Base-by-base conservation (phyloP, 2,888 invertebrate species). In the Ptychoptera contaminata region DNA sequence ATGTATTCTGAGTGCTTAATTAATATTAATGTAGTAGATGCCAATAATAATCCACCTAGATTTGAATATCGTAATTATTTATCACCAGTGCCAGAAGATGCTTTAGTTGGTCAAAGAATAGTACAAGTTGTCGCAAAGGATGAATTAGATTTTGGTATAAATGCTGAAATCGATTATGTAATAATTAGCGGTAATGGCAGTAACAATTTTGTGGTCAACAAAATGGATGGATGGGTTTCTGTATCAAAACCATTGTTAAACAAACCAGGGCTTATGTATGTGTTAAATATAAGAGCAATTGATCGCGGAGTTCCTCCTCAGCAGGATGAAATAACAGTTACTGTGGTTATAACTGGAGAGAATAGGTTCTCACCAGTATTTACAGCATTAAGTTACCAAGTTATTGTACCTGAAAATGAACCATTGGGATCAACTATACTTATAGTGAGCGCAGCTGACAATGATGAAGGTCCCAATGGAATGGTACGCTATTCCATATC, bases 251-350 rank as follows among this genome's bases (percentile, higher is more conserved):
- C 66, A 36, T 48, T 63, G 2, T 49, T 50, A 12, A 61, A 61
- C 35, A 66, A 72, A 16, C 63, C 74, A 9, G 79, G 79, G 4
- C 72, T 74, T 15, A 71, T 77, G 9, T 90, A 79, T 53, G 69
- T 71, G 34, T 56, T 92, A 4, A 72, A 71, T 53, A 72, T 90
- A 1, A 74, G 76, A 54, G 94, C 91, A 1, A 70, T 76, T 2
- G 94, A 96, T 67, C 79, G 79, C 52, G 96, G 94, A 0, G 82
- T 85, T 2, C 92, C 93, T 0, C 79, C 90, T 0, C 84, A 84
- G 58, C 76, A 76, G 30, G 86, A 88, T 58, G 79, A 83, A 56
- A 76, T 81, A 0, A 67, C 68, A 1, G 74, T 91, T 1, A 76
- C 71, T 1, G 71, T 92, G 50, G 76, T 88, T 5, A 77, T 90